These are phyloP conservation scores for Leptinotarsa tumamoca DNA, from an alignment of 2,888 invertebrate genomes.

Conservation along the genomic window DNA sequence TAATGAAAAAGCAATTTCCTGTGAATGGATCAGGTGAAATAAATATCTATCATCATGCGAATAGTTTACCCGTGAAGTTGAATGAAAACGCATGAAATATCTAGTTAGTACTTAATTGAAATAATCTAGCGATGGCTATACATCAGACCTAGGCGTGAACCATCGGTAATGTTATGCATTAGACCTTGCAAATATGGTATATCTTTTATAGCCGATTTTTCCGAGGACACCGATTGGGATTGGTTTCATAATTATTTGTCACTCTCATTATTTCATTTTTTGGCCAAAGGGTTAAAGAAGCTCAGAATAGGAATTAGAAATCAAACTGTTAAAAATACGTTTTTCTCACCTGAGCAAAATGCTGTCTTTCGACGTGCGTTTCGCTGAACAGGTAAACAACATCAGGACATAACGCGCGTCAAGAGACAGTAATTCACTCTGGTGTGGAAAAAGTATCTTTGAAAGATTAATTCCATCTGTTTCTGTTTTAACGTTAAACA, in stretches of 20 bases:
- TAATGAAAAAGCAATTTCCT: conserved; percentile 10
- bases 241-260: neutral
- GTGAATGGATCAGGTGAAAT: conserved; percentile 3
- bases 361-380: too few relatives aligned
- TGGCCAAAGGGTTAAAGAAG: too few relatives aligned
- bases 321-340: too few relatives aligned
- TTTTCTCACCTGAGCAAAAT: too few relatives aligned
- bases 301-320: too few relatives aligned
- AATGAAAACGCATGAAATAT: conserved; percentile 6
- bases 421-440: too few relatives aligned
- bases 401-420: too few relatives aligned
- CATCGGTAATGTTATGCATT: conserved; percentile 15
- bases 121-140: conserved; percentile 14
- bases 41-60: conserved; percentile 16
- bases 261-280: too few relatives aligned
- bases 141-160: conserved; percentile 9
- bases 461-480: too few relatives aligned
- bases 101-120: conserved; percentile 19
- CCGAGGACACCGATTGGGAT: neutral
- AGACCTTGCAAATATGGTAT: conserved; percentile 8
- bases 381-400: too few relatives aligned
- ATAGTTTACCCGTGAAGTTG: conserved; percentile 10
- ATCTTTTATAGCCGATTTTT: neutral
- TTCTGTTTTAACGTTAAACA: too few relatives aligned
- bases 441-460: too few relatives aligned